Base-by-base conservation (phyloP, 2,797 vertebrate genomes). In the Propithecus deckenii region DNA sequence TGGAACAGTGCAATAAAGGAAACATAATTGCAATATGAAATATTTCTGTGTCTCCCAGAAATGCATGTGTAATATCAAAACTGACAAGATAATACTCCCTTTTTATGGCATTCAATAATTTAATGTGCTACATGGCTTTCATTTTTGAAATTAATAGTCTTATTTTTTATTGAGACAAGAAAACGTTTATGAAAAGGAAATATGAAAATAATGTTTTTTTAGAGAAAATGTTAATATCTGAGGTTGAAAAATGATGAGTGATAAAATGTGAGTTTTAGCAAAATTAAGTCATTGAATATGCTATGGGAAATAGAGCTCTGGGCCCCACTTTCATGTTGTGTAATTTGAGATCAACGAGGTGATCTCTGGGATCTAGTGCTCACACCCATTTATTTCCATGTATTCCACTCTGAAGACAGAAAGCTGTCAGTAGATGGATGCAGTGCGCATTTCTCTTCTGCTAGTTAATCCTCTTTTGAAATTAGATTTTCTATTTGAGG, bases 1-100 rank as follows among this genome's bases (percentile, higher is more conserved):
- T 91, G 41, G 95, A 98, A 94, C 41, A 81, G 3, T 93, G 17
- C 61, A 95, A 18, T n/a, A 52, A 32, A 91, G n/a, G 61, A 86
- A 46, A 83, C 65, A 81, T 48, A 79, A 81, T 28, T 9, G 3
- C 32, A 89, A 59, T 30, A 57, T 35, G 86, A n/a, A 55, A 88
- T 1, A 91, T 69, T 46, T 65, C 41, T 59, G 8, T 23, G 10
- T 88, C 25, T 95, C 57, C 75, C 46, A 43, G 63, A 97, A 94
- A 94, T n/a, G 1, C 32, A 59, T 32, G 55, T 10, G 22, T 30
- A 87, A 35, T 59, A 69, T 15, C 89, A 28, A 85, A 90, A 72
- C 28, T 72, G 48, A 67, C 52, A 80, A 79, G n/a, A 15, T 67
- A 55, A 85, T 85, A 38, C 50, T 96, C 30, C 17, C 20, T 50